These are phyloP conservation scores for Heterodera filipjevi DNA, from an alignment of 2,888 invertebrate genomes.

Conservation along the genomic window DNA sequence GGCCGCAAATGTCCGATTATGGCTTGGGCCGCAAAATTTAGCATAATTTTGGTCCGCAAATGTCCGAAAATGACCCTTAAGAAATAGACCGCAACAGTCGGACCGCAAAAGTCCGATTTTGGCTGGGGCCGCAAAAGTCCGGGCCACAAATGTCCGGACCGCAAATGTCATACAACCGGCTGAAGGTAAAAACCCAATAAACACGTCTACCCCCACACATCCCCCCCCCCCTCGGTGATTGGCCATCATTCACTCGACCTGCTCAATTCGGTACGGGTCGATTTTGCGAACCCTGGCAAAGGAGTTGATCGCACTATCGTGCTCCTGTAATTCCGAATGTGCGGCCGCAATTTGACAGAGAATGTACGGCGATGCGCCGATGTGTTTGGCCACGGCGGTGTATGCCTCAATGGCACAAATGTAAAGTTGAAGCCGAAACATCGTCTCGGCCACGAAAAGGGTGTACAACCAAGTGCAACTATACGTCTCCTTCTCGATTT, in stretches of 20 bases:
- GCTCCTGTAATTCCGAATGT: slow-evolving; percentile 57
- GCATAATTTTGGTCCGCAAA: too few species aligned
- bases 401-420: slow-evolving; percentile 36
- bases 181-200: too few species aligned
- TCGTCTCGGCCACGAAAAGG: slow-evolving; percentile 42
- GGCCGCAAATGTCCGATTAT: too few species aligned
- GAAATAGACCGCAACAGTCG: too few species aligned
- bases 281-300: slow-evolving; percentile 81
- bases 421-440: slow-evolving; percentile 37
- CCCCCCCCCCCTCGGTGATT: too few species aligned
- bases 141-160: too few species aligned
- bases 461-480: slow-evolving; percentile 42
- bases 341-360: slow-evolving; percentile 65
- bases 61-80: too few species aligned
- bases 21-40: too few species aligned
- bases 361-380: slow-evolving; percentile 40
- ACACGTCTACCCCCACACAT: too few species aligned
- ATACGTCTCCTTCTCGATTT: slow-evolving; percentile 33
- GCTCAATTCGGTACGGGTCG: slow-evolving; percentile 88
- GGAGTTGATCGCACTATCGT: slow-evolving; percentile 51
- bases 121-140: too few species aligned
- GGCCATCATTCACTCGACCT: slow-evolving; percentile 3
- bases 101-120: too few species aligned
- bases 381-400: slow-evolving; percentile 29
- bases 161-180: too few species aligned